phyloP scores from a whole-genome alignment of 2,797 vertebrate genomes.

The Lutjanus argentimaculatus region DNA sequence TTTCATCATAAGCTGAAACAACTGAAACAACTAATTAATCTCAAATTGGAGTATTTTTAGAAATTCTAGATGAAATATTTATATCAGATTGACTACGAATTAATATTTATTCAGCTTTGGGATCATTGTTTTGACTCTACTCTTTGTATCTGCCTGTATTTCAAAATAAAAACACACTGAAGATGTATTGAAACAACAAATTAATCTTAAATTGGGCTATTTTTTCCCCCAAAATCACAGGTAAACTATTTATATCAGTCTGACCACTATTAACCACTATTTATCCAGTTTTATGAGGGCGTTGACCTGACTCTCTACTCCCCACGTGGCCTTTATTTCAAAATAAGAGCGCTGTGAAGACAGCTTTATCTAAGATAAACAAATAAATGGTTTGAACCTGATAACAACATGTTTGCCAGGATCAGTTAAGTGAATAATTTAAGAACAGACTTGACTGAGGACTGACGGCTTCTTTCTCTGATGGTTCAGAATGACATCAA shows the following conservation, averaged over 20 bases:
- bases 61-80: neutral
- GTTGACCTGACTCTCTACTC: too few species aligned
- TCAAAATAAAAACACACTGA: conserved; percentile 18
- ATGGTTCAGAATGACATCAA: neutral
- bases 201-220: too few species aligned
- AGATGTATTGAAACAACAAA: too few species aligned
- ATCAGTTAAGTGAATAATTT: neutral
- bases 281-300: too few species aligned
- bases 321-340: too few species aligned
- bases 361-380: neutral
- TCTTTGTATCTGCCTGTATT: neutral
- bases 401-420: neutral
- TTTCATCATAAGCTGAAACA: neutral
- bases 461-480: neutral
- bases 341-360: neutral
- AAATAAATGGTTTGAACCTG: neutral
- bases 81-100: neutral
- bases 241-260: too few species aligned
- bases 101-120: neutral
- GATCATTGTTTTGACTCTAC: neutral
- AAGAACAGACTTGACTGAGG: neutral
- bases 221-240: too few species aligned
- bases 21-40: neutral
- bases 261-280: too few species aligned
- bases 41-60: neutral